Conservation (phyloP, 2,888 invertebrate genomes). For the Cyaniris semiargus region DNA sequence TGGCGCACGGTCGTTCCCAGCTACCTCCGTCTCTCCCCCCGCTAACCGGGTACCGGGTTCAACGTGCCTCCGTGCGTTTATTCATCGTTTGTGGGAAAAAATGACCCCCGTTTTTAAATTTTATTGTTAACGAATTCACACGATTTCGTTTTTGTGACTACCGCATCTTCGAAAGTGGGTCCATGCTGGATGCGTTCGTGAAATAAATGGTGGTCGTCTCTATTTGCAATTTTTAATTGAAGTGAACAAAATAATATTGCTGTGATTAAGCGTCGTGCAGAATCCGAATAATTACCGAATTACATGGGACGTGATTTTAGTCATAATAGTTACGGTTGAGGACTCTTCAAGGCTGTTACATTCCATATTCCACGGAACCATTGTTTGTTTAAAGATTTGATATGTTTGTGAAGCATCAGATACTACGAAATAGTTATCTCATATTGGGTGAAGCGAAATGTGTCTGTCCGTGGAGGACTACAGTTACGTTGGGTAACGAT, state of each 20-base stretch:
- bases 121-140: slow-evolving; percentile 80
- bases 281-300: slow-evolving; percentile 8
- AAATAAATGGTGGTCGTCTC: slow-evolving; percentile 1
- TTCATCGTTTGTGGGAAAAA: slow-evolving; percentile 81
- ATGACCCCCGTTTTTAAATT: slow-evolving; percentile 77
- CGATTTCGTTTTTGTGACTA: slow-evolving; percentile 63
- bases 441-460: slow-evolving; percentile 61
- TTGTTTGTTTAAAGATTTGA: slow-evolving; percentile 71
- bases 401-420: slow-evolving; percentile 70
- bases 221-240: slow-evolving; percentile 7
- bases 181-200: slow-evolving; percentile 15
- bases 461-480: slow-evolving; percentile 61
- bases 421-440: slow-evolving; percentile 72
- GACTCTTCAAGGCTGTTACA: slow-evolving; percentile 60
- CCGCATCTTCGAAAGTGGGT: slow-evolving; percentile 60
- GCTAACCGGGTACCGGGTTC: slow-evolving; percentile 76
- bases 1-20: slow-evolving; percentile 79
- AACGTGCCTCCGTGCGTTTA: slow-evolving; percentile 79
- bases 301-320: not conserved
- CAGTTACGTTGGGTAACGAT: slow-evolving; percentile 57
- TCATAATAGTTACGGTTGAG: slow-evolving; percentile 34
- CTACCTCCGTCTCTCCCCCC: slow-evolving; percentile 75
- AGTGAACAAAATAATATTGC: slow-evolving; percentile 6
- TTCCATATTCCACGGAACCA: slow-evolving; percentile 56
- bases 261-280: not conserved